Percentiles rank a stretch among this genome's conserved stretches.
Evolutionary conservation across 2,888 invertebrate genomes (phyloP).

Genomic region (Mycalesis mineus): DNA sequence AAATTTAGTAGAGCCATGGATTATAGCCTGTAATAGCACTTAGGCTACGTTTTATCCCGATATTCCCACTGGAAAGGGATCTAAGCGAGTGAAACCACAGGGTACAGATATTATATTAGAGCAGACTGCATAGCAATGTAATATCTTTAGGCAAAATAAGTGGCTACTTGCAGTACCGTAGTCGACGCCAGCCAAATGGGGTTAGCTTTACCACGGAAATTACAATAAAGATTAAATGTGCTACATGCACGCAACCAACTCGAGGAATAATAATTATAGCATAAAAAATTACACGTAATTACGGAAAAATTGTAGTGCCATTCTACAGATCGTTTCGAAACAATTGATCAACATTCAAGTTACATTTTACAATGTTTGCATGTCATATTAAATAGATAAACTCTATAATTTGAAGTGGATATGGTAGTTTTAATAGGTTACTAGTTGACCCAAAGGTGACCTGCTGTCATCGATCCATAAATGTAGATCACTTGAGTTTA

Average conservation of each 20-base stretch:
- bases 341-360: background rate
- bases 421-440: too few relatives aligned
- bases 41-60: too few relatives aligned
- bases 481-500: too few relatives aligned
- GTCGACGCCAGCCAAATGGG: slow-evolving; percentile 24
- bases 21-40: too few relatives aligned
- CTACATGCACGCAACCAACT: slow-evolving; percentile 52
- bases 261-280: slow-evolving; percentile 11
- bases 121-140: background rate
- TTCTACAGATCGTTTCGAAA: background rate
- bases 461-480: too few relatives aligned
- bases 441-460: too few relatives aligned
- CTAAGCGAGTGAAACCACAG: too few relatives aligned
- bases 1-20: too few relatives aligned
- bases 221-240: slow-evolving; percentile 56
- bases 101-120: background rate
- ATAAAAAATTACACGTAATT: slow-evolving; percentile 12
- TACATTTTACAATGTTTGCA: background rate
- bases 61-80: too few relatives aligned
- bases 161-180: background rate
- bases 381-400: too few relatives aligned
- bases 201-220: slow-evolving; percentile 57
- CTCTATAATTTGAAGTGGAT: too few relatives aligned
- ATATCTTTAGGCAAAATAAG: background rate
- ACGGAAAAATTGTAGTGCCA: background rate